Base-by-base conservation (phyloP, 2,797 vertebrate genomes). In the Botia kubotai region DNA sequence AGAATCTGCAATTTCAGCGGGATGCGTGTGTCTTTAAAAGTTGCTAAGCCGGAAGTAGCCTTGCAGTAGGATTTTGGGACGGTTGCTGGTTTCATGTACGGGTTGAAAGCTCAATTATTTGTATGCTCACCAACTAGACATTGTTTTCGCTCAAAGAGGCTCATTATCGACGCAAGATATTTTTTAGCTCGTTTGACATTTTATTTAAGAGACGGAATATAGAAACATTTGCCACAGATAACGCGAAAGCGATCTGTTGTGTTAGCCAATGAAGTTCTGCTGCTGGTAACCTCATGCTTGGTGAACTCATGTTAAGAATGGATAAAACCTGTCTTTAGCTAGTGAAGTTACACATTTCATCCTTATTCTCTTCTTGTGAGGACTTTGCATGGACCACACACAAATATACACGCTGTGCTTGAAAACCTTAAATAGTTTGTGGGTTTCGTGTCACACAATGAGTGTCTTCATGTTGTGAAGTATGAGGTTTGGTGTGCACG, bases 121-220 rank as follows among this genome's bases (percentile, higher is more conserved):
- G 77, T 90, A 88, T 90, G 90, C 89, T 91, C 87, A 87, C 87
- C 88, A 89, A 78, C 83, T 88, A 88, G 83, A 81, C 72, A 63
- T 77, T 52, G 55, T 83, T 87, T 84, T 79, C 62, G 83, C 58
- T 84, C 6, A 72, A 67, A 57, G 77, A 72, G 67, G 75, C 74
- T 79, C 62, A 82, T 82, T 76, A 72, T 82, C 80, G 72, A 53
- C 52, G 12, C 73, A 43, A 77, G 68, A 76, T 62, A 39, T 77
- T 77, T 84, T 87, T 82, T 85, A 78, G 58, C 65, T 75, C 50
- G 77, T 77, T 68, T n/a, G 26, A 58, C 65, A 29, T 85, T 81
- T 84, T 85, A 80, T 80, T 77, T 81, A 60, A 75, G 72, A 81
- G 75, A 80, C 48, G 53, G 65, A 69, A 33, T 67, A 33, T 55